A percentile compares a stretch with the other conserved stretches of the same genome.
Evolutionary conservation across 2,888 invertebrate species (phyloP).

Genomic region (Osedax fenrisi): DNA sequence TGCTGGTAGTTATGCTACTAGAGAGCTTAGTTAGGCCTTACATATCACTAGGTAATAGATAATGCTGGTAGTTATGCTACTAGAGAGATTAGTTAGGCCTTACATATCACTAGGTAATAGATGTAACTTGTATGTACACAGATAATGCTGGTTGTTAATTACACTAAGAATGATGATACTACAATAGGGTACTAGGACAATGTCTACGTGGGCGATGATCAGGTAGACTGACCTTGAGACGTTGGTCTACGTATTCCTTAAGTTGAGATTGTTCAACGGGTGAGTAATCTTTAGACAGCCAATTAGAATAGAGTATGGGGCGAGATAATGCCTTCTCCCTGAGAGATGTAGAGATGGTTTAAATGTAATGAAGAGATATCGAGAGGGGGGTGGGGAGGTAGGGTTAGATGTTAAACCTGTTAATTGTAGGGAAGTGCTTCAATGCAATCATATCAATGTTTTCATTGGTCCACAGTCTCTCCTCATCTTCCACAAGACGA

Average conservation of each 20-base stretch:
- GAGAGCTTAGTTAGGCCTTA: no score
- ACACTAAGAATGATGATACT: no score
- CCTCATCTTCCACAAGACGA: constrained; percentile 75
- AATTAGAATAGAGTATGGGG: constrained; percentile 95
- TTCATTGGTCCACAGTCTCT: constrained; percentile 93
- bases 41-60: no score
- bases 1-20: no score
- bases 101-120: no score
- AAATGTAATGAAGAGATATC: neutral
- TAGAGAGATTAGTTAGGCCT: no score
- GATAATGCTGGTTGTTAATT: no score
- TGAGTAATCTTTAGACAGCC: constrained; percentile 93
- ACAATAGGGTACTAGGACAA: no score
- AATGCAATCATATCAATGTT: constrained; percentile 68
- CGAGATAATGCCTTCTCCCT: constrained; percentile 71
- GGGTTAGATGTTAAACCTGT: constrained; percentile 49
- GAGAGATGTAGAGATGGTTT: constrained; percentile 77
- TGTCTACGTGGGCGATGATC: no score
- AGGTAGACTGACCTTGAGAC: constrained; percentile 64
- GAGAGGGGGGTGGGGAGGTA: neutral
- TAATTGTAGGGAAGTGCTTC: constrained; percentile 84
- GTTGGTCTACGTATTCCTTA: constrained; percentile 87
- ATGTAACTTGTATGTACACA: no score
- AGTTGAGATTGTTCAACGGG: constrained; percentile 89
- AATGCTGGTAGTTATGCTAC: no score